Evolutionary conservation across 2,113 vertebrate species (phyloP).

Genomic region (Cyphomyrus discorhynchus): DNA sequence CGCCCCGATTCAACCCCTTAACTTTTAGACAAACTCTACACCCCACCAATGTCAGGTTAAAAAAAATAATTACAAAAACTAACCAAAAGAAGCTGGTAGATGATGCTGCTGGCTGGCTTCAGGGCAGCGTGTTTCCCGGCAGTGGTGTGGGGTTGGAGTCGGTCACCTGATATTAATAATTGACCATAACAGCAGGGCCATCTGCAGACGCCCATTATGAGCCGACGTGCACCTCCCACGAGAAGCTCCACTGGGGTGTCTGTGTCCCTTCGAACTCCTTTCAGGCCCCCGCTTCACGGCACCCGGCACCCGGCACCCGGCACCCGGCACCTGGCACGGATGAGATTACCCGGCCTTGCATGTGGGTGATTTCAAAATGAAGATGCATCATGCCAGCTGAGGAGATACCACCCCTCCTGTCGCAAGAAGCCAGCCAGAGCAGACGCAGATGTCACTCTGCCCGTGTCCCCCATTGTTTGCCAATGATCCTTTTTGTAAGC

Average conservation of each 20-base stretch:
- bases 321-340: background rate
- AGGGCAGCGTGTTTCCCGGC: background rate
- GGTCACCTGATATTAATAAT: background rate
- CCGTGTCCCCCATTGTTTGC: too few species aligned
- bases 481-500: background rate
- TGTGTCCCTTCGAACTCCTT: background rate
- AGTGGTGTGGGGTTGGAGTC: background rate
- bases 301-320: background rate
- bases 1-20: background rate
- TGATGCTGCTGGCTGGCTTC: background rate
- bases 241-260: background rate
- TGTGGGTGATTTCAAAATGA: background rate
- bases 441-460: background rate
- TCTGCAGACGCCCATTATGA: background rate
- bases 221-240: background rate
- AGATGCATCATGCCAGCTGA: background rate
- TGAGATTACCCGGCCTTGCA: background rate
- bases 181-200: background rate
- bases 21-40: background rate
- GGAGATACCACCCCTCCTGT: background rate
- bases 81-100: background rate
- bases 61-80: background rate
- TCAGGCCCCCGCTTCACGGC: background rate
- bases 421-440: background rate
- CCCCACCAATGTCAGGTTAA: background rate